Conservation (phyloP, 2,113 vertebrate species). For the Macaca mulatta region DNA sequence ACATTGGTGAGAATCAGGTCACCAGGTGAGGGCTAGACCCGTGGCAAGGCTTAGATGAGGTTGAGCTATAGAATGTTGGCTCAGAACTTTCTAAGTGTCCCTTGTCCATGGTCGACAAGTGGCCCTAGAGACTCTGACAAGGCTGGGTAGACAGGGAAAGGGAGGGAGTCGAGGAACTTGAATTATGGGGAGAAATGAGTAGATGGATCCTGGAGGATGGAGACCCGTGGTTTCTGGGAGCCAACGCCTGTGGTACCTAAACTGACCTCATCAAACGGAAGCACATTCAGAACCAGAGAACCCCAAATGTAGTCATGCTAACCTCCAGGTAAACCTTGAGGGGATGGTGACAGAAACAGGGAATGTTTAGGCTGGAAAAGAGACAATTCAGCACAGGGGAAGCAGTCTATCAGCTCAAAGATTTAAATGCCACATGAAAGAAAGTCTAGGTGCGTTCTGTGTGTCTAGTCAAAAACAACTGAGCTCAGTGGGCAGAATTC, state of each 20-base stretch:
- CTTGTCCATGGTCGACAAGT: background rate
- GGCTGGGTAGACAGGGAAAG: background rate
- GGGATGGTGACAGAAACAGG: background rate
- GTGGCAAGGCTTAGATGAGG: background rate
- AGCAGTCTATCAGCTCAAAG: background rate
- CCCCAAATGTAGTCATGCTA: background rate
- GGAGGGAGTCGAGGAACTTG: background rate
- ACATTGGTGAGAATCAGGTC: background rate
- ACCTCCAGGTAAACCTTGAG: background rate
- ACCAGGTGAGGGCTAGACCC: background rate
- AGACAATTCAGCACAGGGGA: background rate
- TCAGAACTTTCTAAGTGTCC: background rate
- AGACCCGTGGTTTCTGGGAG: background rate
- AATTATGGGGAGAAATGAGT: background rate
- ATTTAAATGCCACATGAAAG: constrained; percentile 25
- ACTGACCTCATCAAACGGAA: background rate
- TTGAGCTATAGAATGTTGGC: background rate
- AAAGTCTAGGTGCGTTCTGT: background rate
- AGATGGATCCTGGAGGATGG: background rate
- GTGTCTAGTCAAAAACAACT: constrained; percentile 25
- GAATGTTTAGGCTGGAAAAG: background rate
- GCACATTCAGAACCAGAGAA: background rate
- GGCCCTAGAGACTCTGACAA: background rate
- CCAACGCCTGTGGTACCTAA: background rate
- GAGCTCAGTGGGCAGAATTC: background rate